phyloP scores from a whole-genome alignment of 2,113 vertebrate genomes.

The Nothoprocta perdicaria region DNA sequence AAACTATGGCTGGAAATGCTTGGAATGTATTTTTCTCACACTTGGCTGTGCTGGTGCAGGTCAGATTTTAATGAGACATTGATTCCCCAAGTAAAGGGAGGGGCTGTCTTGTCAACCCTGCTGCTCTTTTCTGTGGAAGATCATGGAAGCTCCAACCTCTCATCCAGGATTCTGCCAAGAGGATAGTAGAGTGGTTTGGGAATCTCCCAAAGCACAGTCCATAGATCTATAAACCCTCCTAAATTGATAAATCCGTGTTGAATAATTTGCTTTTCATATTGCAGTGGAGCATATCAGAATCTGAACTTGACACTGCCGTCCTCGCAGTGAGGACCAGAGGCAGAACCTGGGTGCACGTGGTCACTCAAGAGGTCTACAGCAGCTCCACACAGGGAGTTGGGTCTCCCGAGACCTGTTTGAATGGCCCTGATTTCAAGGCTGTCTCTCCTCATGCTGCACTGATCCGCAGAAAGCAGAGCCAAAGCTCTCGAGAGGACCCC shows the following conservation, averaged over 20 bases:
- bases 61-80: not conserved
- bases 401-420: not conserved
- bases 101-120: not conserved
- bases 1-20: not conserved
- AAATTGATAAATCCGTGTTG: not conserved
- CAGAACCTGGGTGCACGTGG: accelerated
- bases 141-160: not conserved
- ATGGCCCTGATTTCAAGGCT: not conserved
- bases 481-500: not conserved
- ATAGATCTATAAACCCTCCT: not conserved
- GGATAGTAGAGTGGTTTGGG: not conserved
- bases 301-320: not conserved
- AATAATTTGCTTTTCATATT: not conserved
- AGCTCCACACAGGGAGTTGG: not conserved
- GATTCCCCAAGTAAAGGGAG: not conserved
- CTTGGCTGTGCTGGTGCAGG: not conserved
- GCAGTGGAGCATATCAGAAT: not conserved
- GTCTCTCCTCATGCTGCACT: not conserved
- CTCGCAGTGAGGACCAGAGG: not conserved
- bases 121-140: not conserved
- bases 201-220: not conserved
- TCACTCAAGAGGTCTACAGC: accelerated
- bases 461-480: not conserved
- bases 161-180: not conserved
- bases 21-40: not conserved